These are phyloP conservation scores for Cherax quadricarinatus DNA, from an alignment of 1,140 invertebrate genomes.

Conservation along the genomic window DNA sequence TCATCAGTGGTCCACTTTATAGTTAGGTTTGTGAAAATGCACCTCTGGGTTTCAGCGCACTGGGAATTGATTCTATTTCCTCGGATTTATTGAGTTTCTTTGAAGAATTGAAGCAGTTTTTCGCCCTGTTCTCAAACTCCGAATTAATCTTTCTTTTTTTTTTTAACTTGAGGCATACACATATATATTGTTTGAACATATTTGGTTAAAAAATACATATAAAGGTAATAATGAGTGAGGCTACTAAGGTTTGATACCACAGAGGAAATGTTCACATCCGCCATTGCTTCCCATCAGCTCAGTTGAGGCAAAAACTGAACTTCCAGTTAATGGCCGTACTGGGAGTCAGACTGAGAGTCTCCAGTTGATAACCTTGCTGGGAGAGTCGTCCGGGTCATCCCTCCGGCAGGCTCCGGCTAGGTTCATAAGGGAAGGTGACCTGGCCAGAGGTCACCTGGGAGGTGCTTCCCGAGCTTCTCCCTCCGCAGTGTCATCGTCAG, in stretches of 20 bases:
- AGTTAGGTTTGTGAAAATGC: neutral
- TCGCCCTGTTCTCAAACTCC: too few relatives aligned
- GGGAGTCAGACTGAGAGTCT: conserved; percentile 45
- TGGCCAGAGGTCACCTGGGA: conserved; percentile 49
- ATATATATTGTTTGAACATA: neutral
- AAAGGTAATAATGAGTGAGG: neutral
- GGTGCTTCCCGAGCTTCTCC: conserved; percentile 5
- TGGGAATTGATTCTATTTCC: neutral
- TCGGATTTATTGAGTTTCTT: neutral
- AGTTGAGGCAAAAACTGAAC: neutral
- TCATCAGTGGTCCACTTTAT: neutral
- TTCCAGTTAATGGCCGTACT: neutral
- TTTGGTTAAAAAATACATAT: neutral
- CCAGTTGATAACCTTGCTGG: conserved; percentile 24
- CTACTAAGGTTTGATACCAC: conserved; percentile 14
- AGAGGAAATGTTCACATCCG: neutral
- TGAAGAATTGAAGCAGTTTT: neutral
- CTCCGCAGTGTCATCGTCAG: conserved; percentile 58
- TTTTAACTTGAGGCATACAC: neutral
- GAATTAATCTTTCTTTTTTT: neutral
- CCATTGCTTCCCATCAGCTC: neutral
- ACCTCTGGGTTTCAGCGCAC: neutral
- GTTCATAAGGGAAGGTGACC: conserved; percentile 58
- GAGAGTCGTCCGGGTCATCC: conserved; percentile 44
- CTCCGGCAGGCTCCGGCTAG: conserved; percentile 30